A percentile compares a stretch with the other conserved stretches of the same genome.
Evolutionary conservation across 2,888 invertebrate genomes (phyloP).

Genomic region (Himalopsyche anomala): DNA sequence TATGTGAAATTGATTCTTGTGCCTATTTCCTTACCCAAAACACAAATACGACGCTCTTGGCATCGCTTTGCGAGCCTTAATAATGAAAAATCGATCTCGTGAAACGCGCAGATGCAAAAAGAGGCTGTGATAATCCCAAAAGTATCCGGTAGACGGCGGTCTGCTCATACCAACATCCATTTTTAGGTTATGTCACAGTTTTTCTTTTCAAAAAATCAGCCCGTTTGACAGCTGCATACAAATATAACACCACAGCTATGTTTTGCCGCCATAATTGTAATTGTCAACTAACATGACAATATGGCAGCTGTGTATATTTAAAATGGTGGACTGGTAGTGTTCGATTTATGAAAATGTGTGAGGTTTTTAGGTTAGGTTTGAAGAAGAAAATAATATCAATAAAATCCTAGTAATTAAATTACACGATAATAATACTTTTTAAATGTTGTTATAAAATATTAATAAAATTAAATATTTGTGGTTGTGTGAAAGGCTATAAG

Average conservation of each 20-base stretch:
- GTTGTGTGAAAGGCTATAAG: conserved; percentile 63
- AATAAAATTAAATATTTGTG: conserved; percentile 67
- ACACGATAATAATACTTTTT: background rate
- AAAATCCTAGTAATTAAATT: conserved; percentile 32
- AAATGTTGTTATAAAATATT: conserved; percentile 48
- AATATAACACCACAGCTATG: conserved; percentile 4
- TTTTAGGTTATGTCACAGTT: conserved; percentile 59
- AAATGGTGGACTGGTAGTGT: conserved; percentile 34
- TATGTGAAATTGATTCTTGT: background rate
- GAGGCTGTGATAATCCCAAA: conserved; percentile 31
- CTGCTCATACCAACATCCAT: conserved; percentile 45
- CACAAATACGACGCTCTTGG: background rate
- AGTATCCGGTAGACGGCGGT: conserved; percentile 35
- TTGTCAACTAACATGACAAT: conserved; percentile 29
- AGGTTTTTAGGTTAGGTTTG: conserved; percentile 47
- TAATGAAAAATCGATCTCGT: conserved; percentile 43
- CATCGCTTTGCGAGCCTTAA: background rate
- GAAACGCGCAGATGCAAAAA: conserved; percentile 27
- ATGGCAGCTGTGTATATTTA: conserved; percentile 20
- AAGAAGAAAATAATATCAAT: conserved; percentile 23
- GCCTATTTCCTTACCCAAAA: background rate
- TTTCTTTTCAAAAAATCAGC: conserved; percentile 39
- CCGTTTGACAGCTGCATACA: conserved; percentile 44
- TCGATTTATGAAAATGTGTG: conserved; percentile 40
- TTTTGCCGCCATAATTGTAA: conserved; percentile 20